phyloP scores from a whole-genome alignment of 2,888 invertebrate genomes.

The Liposcelis brunnea region DNA sequence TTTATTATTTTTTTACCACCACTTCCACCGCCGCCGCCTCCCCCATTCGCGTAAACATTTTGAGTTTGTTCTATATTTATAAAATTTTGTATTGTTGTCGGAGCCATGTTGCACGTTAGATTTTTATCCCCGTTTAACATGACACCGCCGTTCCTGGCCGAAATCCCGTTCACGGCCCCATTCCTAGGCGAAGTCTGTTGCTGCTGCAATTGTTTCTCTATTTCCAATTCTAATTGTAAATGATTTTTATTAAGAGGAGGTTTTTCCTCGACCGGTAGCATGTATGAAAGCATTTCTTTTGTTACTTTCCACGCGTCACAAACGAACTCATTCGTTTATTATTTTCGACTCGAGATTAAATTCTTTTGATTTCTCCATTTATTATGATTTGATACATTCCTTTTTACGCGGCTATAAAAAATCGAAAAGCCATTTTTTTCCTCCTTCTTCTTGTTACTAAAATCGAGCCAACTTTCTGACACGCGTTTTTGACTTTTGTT shows the following conservation, averaged over 20 bases:
- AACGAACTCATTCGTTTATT: no score
- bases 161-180: neutral
- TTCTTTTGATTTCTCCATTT: no score
- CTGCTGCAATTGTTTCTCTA: slow-evolving; percentile 25
- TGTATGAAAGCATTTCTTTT: slow-evolving; percentile 51
- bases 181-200: slow-evolving; percentile 6
- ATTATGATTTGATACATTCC: no score
- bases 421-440: no score
- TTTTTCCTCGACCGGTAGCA: slow-evolving; percentile 62
- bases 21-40: slow-evolving; percentile 15
- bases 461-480: no score
- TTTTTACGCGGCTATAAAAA: no score
- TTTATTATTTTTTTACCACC: slow-evolving; percentile 10
- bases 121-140: no score
- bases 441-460: no score
- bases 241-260: slow-evolving; percentile 40
- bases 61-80: neutral
- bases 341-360: no score
- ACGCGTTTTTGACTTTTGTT: no score
- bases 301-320: slow-evolving; percentile 12
- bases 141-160: neutral
- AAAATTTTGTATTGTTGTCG: no score
- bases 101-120: no score
- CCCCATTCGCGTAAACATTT: neutral
- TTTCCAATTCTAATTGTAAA: slow-evolving; percentile 33